Base-by-base conservation (phyloP, 2,888 invertebrate genomes). In the Synanthedon tipuliformis region DNA sequence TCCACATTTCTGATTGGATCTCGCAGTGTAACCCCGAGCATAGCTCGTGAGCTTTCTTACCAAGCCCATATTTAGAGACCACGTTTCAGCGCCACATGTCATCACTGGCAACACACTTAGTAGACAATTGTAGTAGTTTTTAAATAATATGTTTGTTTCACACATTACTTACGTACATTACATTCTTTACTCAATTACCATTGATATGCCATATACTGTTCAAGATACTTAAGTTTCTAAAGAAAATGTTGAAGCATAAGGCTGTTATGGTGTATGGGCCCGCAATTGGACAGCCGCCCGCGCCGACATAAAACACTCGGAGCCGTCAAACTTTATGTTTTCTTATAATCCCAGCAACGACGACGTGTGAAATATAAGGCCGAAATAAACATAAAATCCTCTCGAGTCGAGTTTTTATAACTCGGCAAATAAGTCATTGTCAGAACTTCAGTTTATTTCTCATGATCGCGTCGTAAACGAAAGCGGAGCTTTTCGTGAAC, bases 371-470 rank as follows among this genome's bases (percentile, higher is more conserved):
- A 80, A 78, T 74, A 75, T 74, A 75, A 72, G 69, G 66, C 65
- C 60, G 67, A 64, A 74, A 75, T 74, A 72, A 77, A 76, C 73
- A 74, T 79, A 76, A 78, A 77, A 74, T 66, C 59, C 68, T 63
- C 61, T 66, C 63, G 62, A 61, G 58, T 61, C 60, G 59, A 62
- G 63, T 75, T 76, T 81, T 81, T 80, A 80, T 69, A 73, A 74
- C 78, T 73, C 66, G 53, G 69, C 71, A 73, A 76, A 78, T 77
- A 78, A 78, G 72, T 74, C 74, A 78, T 77, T 77, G 77, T 75
- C 68, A 69, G 68, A 69, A 69, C 63, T 69, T 64, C 61, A 64
- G 65, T 73, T 69, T 66, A 69, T 70, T 68, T 66, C 64, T 62
- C 71, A 68, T 70, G 73, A 74, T 74, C 67, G 68, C 62, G 63